Base-by-base conservation (phyloP, 2,113 vertebrate species). In the Cavia aperea region DNA sequence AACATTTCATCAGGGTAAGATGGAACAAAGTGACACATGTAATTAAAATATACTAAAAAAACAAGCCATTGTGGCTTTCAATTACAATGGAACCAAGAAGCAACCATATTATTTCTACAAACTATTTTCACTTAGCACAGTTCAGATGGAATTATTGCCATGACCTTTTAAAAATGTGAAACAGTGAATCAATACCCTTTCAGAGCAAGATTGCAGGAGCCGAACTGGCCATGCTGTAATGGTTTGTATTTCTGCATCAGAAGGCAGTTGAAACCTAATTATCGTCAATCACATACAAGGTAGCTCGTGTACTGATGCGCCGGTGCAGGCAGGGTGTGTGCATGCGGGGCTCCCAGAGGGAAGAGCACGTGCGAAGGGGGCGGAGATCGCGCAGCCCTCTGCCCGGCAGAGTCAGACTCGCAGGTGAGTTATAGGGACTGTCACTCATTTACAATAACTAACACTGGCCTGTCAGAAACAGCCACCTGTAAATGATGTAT, bases 151-250 rank as follows among this genome's bases (percentile, higher is more conserved):
- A 98, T 98, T 97, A 98, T 97, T 97, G 97, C 97, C 96, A 1
- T 97, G 98, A 98, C 98, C 98, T 98, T 98, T 98, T 97, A 97
- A 97, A 98, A 98, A 97, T 58, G 96, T 96, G 92, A 94, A 97
- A 97, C 97, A 92, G 39, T 68, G 97, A 97, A 98, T 98, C 97
- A 92, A 98, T 98, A 98, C 96, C 95, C 97, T 97, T 97, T 96
- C 97, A 93, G 97, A 96, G 97, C 97, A 97, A 81, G 70, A 87
- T 90, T 75, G 94, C 77, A 0, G 94, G 93, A 96, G 96, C 96
- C 94, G 97, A 96, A 97, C 94, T 82, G 95, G 96, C 97, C 93
- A 19, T 13, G 93, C 96, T 82, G 87, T 88, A 96, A 96, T 96
- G 95, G 82, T 82, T 95, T 95, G 97, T 79, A 95, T 98, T 98